Evolutionary conservation across 2,113 vertebrate species (phyloP).

Genomic region (Channa argus): DNA sequence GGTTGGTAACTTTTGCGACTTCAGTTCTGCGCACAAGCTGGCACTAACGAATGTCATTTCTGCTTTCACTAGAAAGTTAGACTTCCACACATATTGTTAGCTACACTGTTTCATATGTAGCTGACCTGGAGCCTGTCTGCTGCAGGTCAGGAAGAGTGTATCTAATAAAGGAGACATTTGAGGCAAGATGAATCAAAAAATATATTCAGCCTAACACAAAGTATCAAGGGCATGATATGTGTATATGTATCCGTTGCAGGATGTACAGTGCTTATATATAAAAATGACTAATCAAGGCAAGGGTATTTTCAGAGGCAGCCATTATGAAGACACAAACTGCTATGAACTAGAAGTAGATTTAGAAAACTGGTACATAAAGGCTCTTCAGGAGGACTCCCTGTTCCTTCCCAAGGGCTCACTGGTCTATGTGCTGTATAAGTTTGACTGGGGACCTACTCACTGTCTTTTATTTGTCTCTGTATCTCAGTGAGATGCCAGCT

Average conservation of each 20-base stretch:
- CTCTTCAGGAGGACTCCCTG: neutral
- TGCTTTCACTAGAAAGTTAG: no score
- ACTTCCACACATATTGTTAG: no score
- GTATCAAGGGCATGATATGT: no score
- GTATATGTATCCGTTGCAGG: neutral
- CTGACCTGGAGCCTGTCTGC: constrained; percentile 54
- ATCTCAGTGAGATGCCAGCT: neutral
- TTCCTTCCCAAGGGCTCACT: neutral
- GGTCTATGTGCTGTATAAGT: neutral
- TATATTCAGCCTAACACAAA: no score
- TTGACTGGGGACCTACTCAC: neutral
- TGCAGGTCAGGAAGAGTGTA: constrained; percentile 32
- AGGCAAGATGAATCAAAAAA: constrained; percentile 41
- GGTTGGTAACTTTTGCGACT: constrained; percentile 55
- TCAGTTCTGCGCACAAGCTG: constrained; percentile 37
- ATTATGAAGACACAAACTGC: no score
- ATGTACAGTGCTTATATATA: neutral
- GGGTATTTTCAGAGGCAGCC: neutral
- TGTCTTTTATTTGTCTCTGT: constrained; percentile 1
- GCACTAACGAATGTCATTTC: no score
- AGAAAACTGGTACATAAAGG: no score
- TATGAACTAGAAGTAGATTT: no score
- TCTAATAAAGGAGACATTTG: constrained; percentile 48
- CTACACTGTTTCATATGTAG: neutral
- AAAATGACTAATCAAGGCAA: neutral